Conservation (phyloP, 2,113 vertebrate genomes). For the Leuciscus idus region DNA sequence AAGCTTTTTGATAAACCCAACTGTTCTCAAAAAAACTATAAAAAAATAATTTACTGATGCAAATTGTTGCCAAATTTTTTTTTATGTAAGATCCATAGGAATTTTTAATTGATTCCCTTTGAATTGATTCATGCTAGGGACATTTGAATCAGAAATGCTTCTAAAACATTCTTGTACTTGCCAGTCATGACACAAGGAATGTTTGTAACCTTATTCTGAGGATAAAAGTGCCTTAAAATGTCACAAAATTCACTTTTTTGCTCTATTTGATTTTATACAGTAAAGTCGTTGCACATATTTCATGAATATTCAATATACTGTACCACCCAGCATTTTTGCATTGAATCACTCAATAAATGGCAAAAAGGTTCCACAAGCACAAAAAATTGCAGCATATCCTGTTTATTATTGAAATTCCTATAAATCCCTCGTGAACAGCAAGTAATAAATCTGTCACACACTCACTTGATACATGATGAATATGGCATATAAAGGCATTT, state of each 20-base stretch:
- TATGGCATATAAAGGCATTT: constrained; percentile 52
- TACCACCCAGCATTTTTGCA: not conserved
- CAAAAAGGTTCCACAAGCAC: constrained; percentile 6
- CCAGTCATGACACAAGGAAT: not conserved
- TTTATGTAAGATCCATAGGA: too few relatives aligned
- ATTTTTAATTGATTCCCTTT: not conserved
- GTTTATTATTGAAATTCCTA: constrained; percentile 48
- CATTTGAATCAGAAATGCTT: not conserved
- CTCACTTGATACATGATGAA: constrained; percentile 14
- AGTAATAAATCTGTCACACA: constrained; percentile 51
- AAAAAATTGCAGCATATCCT: constrained; percentile 24
- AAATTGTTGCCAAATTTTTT: too few relatives aligned
- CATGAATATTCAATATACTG: not conserved
- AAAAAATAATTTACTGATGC: too few relatives aligned
- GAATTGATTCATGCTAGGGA: not conserved
- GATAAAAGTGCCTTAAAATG: not conserved
- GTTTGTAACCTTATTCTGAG: not conserved
- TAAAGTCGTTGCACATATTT: not conserved
- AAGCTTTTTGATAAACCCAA: too few relatives aligned
- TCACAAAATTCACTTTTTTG: not conserved
- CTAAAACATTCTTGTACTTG: not conserved
- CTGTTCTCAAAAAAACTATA: too few relatives aligned
- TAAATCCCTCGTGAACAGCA: constrained; percentile 44
- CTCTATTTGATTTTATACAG: not conserved
- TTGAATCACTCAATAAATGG: not conserved